Evolutionary conservation across 2,888 invertebrate species (phyloP), one percentile per base, ranked within the genome.

Genomic region (Monochamus alternatus): DNA sequence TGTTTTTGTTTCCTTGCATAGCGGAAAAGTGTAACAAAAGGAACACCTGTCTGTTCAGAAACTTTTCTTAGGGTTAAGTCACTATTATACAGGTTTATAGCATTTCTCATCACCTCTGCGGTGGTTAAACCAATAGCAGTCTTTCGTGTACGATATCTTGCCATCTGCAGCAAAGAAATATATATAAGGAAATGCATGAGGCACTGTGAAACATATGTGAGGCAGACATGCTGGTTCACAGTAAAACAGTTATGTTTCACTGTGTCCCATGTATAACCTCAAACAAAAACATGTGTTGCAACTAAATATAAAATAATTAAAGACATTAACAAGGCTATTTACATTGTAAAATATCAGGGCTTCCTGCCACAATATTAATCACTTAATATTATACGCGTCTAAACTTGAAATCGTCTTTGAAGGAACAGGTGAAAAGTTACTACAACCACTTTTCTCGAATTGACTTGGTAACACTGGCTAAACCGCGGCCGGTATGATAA

Each of bases 251-350:
- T 58, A 5, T 38, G 58, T 58, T 58, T 58, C 58, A 58, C n/a
- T n/a, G n/a, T n/a, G n/a, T n/a, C n/a, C n/a, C 71, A 69, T 70
- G 70, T 75, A 71, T 64, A n/a, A 5, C 58, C 43, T 22, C 30
- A 47, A 47, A 66, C 43, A 66, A 66, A 31, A 51, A 47, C 52
- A 51, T 30, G 43, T 30, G 22, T 32, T 51, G 31, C 66, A 30
- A 66, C 30, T 66, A 14, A 12, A 10, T 30, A 51, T 51, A 4
- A 31, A 31, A 22, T 43, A 52, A 63, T 30, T 47, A 59, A n/a
- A 58, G 58, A 58, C 58, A 58, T 58, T 58, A 12, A 8, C 9
- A 58, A 58, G 58, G 14, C 58, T 58, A 58, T 9, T 58, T 58
- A 58, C 58, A 58, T 58, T 58, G 58, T 58, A 58, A 9, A 58